A percentile compares a stretch with the other conserved stretches of the same genome.
These are phyloP conservation scores for Sminthurinus aureus DNA, from an alignment of 2,888 invertebrate species.

Conservation along the genomic window DNA sequence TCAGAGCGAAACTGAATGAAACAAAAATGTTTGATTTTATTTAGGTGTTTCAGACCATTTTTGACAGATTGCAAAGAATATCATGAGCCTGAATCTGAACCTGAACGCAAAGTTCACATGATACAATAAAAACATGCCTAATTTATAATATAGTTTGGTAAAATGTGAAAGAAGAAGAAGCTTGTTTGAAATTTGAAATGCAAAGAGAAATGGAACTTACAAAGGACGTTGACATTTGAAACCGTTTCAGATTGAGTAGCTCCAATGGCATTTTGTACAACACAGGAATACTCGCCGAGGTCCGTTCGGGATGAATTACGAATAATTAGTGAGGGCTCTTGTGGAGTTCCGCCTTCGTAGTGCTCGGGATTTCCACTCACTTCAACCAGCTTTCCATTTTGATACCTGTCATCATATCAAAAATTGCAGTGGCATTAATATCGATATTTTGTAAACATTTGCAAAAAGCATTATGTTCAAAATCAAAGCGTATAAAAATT, in stretches of 20 bases:
- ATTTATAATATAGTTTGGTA: no score
- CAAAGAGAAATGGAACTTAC: constrained; percentile 69
- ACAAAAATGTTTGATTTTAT: no score
- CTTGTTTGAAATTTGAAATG: background rate
- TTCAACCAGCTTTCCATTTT: constrained; percentile 61
- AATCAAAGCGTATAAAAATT: no score
- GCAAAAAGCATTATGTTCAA: no score
- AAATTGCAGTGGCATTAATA: background rate
- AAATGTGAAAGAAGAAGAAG: background rate
- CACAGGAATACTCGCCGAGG: constrained; percentile 85
- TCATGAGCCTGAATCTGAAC: no score
- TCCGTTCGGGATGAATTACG: constrained; percentile 78
- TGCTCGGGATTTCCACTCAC: constrained; percentile 64
- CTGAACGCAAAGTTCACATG: background rate
- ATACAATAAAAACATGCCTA: no score
- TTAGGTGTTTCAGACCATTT: no score
- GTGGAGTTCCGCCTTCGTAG: constrained; percentile 78
- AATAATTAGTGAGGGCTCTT: constrained; percentile 79
- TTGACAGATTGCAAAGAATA: no score
- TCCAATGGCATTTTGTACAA: constrained; percentile 81
- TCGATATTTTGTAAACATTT: no score
- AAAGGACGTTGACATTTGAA: constrained; percentile 80
- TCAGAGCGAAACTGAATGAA: no score
- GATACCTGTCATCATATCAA: constrained; percentile 60
- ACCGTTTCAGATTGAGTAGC: constrained; percentile 76